Base-by-base conservation (phyloP, 1,140 invertebrate species). In the Cyphomyrmex costatus region DNA sequence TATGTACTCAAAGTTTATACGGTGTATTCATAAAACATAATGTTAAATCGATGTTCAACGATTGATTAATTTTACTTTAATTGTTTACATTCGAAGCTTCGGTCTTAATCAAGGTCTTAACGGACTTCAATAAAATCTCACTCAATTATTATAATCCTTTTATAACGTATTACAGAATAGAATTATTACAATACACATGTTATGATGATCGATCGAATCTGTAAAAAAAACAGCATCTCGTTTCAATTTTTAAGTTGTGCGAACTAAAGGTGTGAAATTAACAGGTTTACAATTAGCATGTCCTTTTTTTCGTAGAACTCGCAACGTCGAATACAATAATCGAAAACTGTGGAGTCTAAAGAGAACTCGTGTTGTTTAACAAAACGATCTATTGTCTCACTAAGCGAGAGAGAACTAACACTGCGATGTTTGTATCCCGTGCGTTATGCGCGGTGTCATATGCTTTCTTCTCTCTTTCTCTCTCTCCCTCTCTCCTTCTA, bases 331-430 rank as follows among this genome's bases (percentile, higher is more conserved):
- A 27, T 71, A 60, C 24, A 21, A 49, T 36, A 66, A 79, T 66
- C n/a, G n/a, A 56, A 68, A 53, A 66, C n/a, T 14, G 16, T 19
- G 4, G 7, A 68, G 33, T 58, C 33, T 4, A 27, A 53, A 70
- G 65, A 70, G 49, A 70, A 14, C 66, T 1, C 12, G 21, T 27
- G 27, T 36, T 82, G 66, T 70, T 70, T 53, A 82, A 71, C 51
- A 65, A 82, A 82, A 70, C 46, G 66, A 80, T 21, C n/a, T 10
- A 71, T 82, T 82, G 66, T 82, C 60, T 46, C 12, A 16, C 46
- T 36, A 27, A n/a, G n/a, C n/a, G 60, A 16, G 24, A 53, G 19
- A 49, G 42, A 83, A 82, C 58, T 36, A 56, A 60, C 10, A 68
- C 14, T n/a, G 24, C 60, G 36, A 84, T 76, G 65, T 86, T 74